Evolutionary conservation across 2,888 invertebrate species (phyloP), one percentile per base, ranked within the genome.

Genomic region (Stenchaetothrips biformis): DNA sequence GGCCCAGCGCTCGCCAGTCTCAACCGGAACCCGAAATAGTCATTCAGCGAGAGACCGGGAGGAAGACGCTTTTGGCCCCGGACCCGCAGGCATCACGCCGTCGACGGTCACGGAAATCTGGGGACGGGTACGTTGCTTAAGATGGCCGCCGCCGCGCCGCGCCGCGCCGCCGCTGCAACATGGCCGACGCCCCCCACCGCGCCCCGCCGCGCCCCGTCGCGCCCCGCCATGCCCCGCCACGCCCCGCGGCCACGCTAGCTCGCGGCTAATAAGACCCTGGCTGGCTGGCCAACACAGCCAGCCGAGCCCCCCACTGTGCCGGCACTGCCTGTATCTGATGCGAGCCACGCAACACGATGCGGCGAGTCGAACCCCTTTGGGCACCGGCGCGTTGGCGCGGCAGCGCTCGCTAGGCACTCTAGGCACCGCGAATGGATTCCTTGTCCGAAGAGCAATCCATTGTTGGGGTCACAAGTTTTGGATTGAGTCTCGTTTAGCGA

Each of bases 291-390:
- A 6, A 7, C 67, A 37, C 67, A 11, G 67, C 67, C 67, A 53
- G 53, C 67, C 25, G 37, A 11, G 25, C 67, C 67, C 67, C 67
- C 67, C 67, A 74, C 67, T 25, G 67, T 11, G 67, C 59, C 59
- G 59, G 13, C 59, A 59, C 59, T 25, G 67, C 37, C 67, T 74
- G 67, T 74, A 74, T 74, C 67, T 74, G 67, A 74, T 74, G 67
- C 67, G 67, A 74, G 67, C 67, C 67, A 74, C 67, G 67, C 67
- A 74, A 74, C 67, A 21, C 67, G 67, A 74, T 74, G 25, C 67
- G 67, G 67, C 62, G 62, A 37, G 37, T 37, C 37, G 37, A 37
- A 37, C 37, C 37, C 37, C 4, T 37, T 37, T 37, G 37, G 37
- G 37, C 37, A 37, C 2, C 6, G 62, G 62, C 62, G 62, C 62